Percentiles rank a stretch among this genome's conserved stretches.
These are phyloP conservation scores for Bubo scandiacus DNA, from an alignment of 2,113 vertebrate species.

Conservation along the genomic window DNA sequence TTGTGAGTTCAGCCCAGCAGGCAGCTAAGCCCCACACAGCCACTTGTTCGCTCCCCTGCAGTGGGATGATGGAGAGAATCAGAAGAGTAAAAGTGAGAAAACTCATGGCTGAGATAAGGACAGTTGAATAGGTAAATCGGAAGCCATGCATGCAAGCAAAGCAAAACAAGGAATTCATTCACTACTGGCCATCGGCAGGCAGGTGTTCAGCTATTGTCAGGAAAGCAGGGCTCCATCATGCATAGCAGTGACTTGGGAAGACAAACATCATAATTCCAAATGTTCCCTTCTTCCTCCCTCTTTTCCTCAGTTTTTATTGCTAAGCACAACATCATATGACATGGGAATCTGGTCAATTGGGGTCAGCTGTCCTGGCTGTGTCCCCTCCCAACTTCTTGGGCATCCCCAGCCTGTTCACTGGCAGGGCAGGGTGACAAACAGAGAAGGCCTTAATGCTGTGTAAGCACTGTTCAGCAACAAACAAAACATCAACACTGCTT, in stretches of 20 bases:
- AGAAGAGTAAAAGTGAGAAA: background rate
- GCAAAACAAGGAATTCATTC: background rate
- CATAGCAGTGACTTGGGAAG: background rate
- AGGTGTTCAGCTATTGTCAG: background rate
- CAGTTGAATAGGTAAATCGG: background rate
- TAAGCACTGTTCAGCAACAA: background rate
- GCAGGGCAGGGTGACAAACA: background rate
- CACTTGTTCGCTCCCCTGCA: rapidly evolving
- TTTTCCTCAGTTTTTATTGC: background rate
- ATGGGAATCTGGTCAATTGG: rapidly evolving
- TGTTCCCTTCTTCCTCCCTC: background rate
- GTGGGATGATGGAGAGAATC: background rate
- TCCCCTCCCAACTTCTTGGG: rapidly evolving
- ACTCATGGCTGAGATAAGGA: background rate
- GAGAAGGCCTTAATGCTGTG: background rate
- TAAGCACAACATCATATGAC: background rate
- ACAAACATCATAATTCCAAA: background rate
- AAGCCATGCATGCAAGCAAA: rapidly evolving
- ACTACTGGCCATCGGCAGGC: rapidly evolving
- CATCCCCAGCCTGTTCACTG: background rate
- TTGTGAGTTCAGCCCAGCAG: background rate
- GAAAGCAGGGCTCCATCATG: background rate
- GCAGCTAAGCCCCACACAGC: background rate
- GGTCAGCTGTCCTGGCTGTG: background rate
- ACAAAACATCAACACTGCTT: background rate